These are phyloP conservation scores for Drosophila santomea DNA, from an alignment of 1,140 invertebrate genomes.

Conservation along the genomic window DNA sequence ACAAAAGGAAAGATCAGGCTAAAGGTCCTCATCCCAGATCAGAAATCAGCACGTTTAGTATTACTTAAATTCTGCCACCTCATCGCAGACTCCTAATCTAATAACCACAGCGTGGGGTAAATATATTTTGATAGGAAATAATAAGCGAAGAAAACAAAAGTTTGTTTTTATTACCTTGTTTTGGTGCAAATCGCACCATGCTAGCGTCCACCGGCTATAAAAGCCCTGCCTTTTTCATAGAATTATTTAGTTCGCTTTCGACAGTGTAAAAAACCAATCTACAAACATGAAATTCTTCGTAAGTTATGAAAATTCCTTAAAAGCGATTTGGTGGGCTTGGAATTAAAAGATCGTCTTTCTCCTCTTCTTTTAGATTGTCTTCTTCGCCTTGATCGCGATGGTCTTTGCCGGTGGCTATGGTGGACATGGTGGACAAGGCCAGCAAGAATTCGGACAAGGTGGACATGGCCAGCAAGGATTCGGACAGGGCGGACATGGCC, in stretches of 20 bases:
- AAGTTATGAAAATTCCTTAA: not conserved
- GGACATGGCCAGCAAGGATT: slow-evolving; percentile 24
- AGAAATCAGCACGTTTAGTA: not conserved
- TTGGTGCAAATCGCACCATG: not conserved
- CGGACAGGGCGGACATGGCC: not conserved
- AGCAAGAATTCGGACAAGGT: slow-evolving; percentile 7
- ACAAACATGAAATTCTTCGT: slow-evolving; percentile 61
- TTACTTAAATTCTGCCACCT: slow-evolving; percentile 5
- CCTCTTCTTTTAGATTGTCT: slow-evolving; percentile 34
- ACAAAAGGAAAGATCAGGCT: slow-evolving; percentile 28
- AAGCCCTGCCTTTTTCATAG: slow-evolving; percentile 1
- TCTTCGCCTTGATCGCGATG: slow-evolving; percentile 56
- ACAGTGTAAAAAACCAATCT: slow-evolving; percentile 17
- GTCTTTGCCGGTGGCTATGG: slow-evolving; percentile 33
- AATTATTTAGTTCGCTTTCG: slow-evolving; percentile 29
- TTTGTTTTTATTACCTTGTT: slow-evolving; percentile 20
- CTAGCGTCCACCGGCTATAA: slow-evolving; percentile 24
- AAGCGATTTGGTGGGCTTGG: too few relatives aligned
- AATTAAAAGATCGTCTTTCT: not conserved
- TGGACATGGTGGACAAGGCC: slow-evolving; percentile 5
- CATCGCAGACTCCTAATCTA: slow-evolving; percentile 18
- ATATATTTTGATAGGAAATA: not conserved
- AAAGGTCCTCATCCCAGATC: slow-evolving; percentile 14
- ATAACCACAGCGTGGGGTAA: slow-evolving; percentile 15
- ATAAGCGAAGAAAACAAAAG: not conserved